Conservation (phyloP, 2,888 invertebrate species). For the Nomada flava region DNA sequence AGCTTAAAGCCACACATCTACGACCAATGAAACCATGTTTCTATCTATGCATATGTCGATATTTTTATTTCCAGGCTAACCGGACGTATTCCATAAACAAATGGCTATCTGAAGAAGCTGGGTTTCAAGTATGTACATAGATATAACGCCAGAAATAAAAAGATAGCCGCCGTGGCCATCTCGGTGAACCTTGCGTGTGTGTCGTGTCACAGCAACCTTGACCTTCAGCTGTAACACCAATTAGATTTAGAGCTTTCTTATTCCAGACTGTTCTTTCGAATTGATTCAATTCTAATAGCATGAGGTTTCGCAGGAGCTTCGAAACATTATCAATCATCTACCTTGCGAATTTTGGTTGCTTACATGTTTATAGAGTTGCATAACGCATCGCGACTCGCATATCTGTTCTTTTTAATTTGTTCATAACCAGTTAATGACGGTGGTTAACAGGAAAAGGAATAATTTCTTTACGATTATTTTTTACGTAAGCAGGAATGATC, state of each 20-base stretch:
- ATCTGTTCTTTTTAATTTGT: conserved; percentile 19
- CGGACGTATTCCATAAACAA: conserved; percentile 3
- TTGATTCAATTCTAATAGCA: not conserved
- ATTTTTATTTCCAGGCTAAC: conserved; percentile 1
- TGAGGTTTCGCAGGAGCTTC: not conserved
- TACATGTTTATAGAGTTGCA: conserved; percentile 6
- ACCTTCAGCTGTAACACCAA: conserved; percentile 53
- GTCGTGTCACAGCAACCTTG: conserved; percentile 48
- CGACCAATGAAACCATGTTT: not conserved
- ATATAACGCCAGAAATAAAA: not conserved
- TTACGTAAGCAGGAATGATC: conserved; percentile 31
- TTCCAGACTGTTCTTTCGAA: conserved; percentile 16
- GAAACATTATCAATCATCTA: not conserved
- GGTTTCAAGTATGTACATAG: not conserved
- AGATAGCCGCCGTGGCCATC: conserved; percentile 20
- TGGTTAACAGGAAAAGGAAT: conserved; percentile 11
- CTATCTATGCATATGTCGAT: not conserved
- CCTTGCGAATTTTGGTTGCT: not conserved
- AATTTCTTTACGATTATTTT: conserved; percentile 13
- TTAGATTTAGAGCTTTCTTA: conserved; percentile 43
- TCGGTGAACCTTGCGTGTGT: conserved; percentile 49
- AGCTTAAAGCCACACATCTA: not conserved
- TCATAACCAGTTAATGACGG: not conserved
- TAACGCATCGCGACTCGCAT: conserved; percentile 5
- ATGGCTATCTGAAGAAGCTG: conserved; percentile 13